phyloP scores from a whole-genome alignment of 2,888 invertebrate genomes.

The Drosophila lutescens region DNA sequence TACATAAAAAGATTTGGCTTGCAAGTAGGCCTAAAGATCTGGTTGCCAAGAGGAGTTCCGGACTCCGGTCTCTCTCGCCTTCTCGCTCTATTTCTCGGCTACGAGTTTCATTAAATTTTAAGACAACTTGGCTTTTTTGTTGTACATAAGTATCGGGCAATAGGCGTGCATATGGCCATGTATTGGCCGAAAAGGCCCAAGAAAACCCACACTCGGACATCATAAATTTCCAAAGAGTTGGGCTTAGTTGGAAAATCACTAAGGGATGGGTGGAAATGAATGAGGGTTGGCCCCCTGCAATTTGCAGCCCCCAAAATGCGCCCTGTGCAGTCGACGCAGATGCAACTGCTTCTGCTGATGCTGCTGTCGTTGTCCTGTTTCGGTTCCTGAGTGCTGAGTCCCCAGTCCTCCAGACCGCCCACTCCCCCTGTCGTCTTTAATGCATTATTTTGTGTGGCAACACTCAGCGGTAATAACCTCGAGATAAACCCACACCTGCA shows the following conservation, averaged over 20 bases:
- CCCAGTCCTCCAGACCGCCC: slow-evolving; percentile 10
- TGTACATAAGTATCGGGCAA: slow-evolving; percentile 52
- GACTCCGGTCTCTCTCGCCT: slow-evolving; percentile 28
- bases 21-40: slow-evolving; percentile 42
- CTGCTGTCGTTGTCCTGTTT: slow-evolving; percentile 49
- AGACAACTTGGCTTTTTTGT: slow-evolving; percentile 74
- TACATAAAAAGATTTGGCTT: slow-evolving; percentile 62
- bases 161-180: slow-evolving; percentile 41
- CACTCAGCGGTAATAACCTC: slow-evolving; percentile 78
- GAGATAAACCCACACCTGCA: slow-evolving; percentile 64
- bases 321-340: slow-evolving; percentile 55
- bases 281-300: slow-evolving; percentile 23
- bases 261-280: slow-evolving; percentile 11
- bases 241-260: slow-evolving; percentile 35
- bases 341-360: slow-evolving; percentile 33
- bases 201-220: slow-evolving; percentile 71
- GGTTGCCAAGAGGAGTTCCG: slow-evolving; percentile 40
- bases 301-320: slow-evolving; percentile 4
- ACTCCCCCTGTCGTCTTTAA: slow-evolving; percentile 70
- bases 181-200: slow-evolving; percentile 70
- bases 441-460: slow-evolving; percentile 80
- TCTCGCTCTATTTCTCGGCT: slow-evolving; percentile 25
- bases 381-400: slow-evolving; percentile 13
- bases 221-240: slow-evolving; percentile 48
- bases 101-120: slow-evolving; percentile 80